A percentile compares a stretch with the other conserved stretches of the same genome.
Conservation (phyloP, 2,797 vertebrate genomes). For the Gymnoscopelus microlampas region DNA sequence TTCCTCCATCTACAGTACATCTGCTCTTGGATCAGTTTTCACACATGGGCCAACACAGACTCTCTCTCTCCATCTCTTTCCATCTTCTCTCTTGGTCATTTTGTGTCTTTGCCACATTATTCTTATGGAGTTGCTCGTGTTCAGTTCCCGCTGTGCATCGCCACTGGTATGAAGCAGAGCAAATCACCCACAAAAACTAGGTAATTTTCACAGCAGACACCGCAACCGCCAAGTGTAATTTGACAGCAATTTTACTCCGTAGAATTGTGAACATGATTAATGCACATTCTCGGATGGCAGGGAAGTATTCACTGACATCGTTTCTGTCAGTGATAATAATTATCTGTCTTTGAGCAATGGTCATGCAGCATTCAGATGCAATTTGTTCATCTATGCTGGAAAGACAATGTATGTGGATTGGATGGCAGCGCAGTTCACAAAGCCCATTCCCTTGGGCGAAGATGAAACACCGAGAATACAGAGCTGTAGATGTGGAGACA, state of each 20-base stretch:
- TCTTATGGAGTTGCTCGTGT: constrained; percentile 83
- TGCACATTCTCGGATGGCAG: constrained; percentile 32
- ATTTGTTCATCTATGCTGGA: constrained; percentile 14
- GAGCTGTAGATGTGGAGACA: neutral
- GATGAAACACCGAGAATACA: constrained; percentile 2
- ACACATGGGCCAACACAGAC: constrained; percentile 62
- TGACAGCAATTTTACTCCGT: constrained; percentile 59
- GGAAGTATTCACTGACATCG: constrained; percentile 24
- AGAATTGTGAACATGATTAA: constrained; percentile 34
- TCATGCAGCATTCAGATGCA: constrained; percentile 23
- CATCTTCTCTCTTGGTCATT: neutral
- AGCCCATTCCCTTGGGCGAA: neutral
- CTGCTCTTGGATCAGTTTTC: constrained; percentile 82
- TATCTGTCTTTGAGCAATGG: constrained; percentile 46
- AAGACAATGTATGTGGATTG: constrained; percentile 1
- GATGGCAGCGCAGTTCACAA: neutral
- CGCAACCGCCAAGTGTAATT: constrained; percentile 55
- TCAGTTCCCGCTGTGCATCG: constrained; percentile 79
- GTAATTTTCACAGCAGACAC: constrained; percentile 75
- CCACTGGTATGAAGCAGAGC: constrained; percentile 58
- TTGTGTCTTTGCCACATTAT: constrained; percentile 56
- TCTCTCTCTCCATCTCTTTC: neutral
- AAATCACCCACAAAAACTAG: constrained; percentile 79
- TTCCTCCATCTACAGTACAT: constrained; percentile 75
- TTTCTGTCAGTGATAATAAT: constrained; percentile 48